phyloP scores from a whole-genome alignment of 1,140 invertebrate genomes.

The Hyles vespertilio region DNA sequence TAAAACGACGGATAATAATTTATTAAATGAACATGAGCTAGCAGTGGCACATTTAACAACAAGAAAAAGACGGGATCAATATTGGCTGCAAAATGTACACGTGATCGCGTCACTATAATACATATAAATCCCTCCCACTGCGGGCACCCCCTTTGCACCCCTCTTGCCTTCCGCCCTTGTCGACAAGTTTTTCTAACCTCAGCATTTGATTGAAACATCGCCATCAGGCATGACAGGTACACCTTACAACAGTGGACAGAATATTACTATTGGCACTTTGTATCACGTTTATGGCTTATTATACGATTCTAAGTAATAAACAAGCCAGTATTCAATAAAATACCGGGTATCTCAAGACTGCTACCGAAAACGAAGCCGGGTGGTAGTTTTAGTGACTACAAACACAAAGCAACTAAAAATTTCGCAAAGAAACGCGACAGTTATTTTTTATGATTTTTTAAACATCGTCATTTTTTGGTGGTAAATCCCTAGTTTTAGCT shows the following conservation, averaged over 20 bases:
- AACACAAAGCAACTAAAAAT: no score
- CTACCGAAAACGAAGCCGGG: no score
- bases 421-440: no score
- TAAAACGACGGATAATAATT: no score
- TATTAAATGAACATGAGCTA: no score
- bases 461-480: no score
- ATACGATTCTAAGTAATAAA: background rate
- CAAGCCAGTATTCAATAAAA: background rate
- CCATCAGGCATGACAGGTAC: constrained; percentile 11
- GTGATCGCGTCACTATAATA: constrained; percentile 69
- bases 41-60: constrained; percentile 31
- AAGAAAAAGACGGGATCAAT: constrained; percentile 74
- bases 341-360: no score
- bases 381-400: no score
- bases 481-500: no score
- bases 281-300: background rate
- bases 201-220: constrained; percentile 30
- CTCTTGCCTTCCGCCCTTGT: constrained; percentile 48
- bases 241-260: background rate
- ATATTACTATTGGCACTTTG: background rate
- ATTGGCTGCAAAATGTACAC: constrained; percentile 74
- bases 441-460: no score
- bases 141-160: constrained; percentile 65
- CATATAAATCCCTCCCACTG: constrained; percentile 62
- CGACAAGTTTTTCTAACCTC: constrained; percentile 63